Evolutionary conservation across 1,140 invertebrate species (phyloP), one percentile per base, ranked within the genome.

Genomic region (Temnothorax curvispinosus): DNA sequence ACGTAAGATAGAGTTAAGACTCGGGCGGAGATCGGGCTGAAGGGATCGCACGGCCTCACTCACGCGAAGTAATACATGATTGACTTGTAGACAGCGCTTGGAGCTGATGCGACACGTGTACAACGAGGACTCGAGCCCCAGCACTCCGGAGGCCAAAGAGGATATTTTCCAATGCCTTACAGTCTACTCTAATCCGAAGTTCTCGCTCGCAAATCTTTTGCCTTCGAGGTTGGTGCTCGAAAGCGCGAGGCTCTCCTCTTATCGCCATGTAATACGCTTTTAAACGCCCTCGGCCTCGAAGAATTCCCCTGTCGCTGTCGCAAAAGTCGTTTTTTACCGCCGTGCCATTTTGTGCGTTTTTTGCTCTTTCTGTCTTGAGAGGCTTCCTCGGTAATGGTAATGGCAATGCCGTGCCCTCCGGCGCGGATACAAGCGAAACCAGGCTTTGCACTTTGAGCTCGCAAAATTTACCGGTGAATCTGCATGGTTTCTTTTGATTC

Each of bases 31-130:
- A 62, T 32, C 71, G 74, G 74, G 38, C 41, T 18, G 35, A 69
- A 72, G 41, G 58, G 27, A 85, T 67, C 71, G 78, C 85, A 77
- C 64, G 50, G 62, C 32, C 84, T 27, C 62, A 88, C 87, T 89
- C 76, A 87, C 88, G 89, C 88, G 71, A 81, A 89, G 72, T 91
- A 89, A 82, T 91, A 87, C 88, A 85, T 90, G 85, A 54, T 92
- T 94, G 88, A 92, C 84, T 95, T 97, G 95, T 97, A 99, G 99
- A 97, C 97, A 98, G 96, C 98, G 98, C 92, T 97, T 99, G 97
- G 99, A 99, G 97, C 96, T 99, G 96, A 99, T 99, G 98, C 97
- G 98, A 94, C 97, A 98, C 95, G 98, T 99, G 95, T 99, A 99
- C 97, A 99, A 99, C 97, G 97, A 97, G 96, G 98, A 98, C 96